A percentile compares a stretch with the other conserved stretches of the same genome.
Evolutionary conservation across 1,140 invertebrate species (phyloP).

Genomic region (Triops longicaudatus): DNA sequence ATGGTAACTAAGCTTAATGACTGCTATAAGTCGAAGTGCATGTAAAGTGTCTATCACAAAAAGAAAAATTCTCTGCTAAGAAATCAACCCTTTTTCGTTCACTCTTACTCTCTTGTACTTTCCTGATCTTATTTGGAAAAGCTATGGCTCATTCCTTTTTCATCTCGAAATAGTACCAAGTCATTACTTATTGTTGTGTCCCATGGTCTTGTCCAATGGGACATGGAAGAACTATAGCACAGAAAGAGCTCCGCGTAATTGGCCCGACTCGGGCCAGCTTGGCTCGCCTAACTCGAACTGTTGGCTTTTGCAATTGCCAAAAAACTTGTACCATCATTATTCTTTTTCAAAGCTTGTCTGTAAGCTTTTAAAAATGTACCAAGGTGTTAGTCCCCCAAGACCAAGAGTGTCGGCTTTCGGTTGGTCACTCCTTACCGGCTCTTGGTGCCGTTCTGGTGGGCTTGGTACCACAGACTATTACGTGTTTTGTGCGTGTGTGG

Average conservation of each 20-base stretch:
- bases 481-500: no score
- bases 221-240: background rate
- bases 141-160: background rate
- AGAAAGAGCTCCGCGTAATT: background rate
- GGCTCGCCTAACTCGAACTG: background rate
- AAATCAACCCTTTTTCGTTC: background rate
- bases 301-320: conserved; percentile 1
- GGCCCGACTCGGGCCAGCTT: background rate
- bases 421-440: background rate
- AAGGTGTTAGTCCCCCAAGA: background rate
- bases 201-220: background rate
- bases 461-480: background rate
- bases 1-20: conserved; percentile 7
- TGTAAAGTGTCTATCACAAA: background rate
- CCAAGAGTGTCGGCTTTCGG: background rate
- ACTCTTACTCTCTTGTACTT: no score
- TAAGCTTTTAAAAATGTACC: background rate
- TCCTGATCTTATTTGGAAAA: background rate
- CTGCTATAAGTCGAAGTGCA: background rate
- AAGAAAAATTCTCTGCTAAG: background rate
- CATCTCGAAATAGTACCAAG: background rate
- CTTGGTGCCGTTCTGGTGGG: background rate
- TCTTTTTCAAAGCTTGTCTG: background rate
- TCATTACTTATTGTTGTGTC: conserved; percentile 6
- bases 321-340: background rate